Conservation (phyloP, 2,888 invertebrate species). For the Apodemia mormo region DNA sequence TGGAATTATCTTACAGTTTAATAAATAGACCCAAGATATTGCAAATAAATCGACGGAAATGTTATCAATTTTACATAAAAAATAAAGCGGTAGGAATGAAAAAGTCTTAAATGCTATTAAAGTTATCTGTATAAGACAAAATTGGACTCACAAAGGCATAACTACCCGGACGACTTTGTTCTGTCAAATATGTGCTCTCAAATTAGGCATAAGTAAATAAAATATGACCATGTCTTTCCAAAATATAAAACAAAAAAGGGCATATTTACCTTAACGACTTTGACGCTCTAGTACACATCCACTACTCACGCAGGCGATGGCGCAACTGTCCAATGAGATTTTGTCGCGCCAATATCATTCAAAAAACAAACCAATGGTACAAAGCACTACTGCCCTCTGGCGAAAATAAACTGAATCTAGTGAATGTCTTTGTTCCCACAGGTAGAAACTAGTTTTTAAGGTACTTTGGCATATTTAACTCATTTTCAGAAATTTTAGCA, state of each 20-base stretch:
- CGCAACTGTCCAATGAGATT: conserved; percentile 9
- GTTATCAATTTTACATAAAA: conserved; percentile 27
- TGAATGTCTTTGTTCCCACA: conserved; percentile 25
- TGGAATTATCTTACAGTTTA: conserved; percentile 11
- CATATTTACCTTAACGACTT: conserved; percentile 32
- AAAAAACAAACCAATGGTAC: conserved; percentile 24
- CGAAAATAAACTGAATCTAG: conserved; percentile 24
- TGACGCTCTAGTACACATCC: conserved; percentile 27
- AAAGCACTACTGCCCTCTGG: conserved; percentile 26
- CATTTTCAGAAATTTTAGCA: no score
- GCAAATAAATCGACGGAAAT: conserved; percentile 28
- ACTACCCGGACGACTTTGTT: conserved; percentile 24
- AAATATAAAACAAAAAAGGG: conserved; percentile 28
- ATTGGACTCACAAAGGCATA: conserved; percentile 28
- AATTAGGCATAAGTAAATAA: conserved; percentile 30
- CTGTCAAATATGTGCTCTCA: conserved; percentile 28
- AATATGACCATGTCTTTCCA: conserved; percentile 26
- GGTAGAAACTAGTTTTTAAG: conserved; percentile 26
- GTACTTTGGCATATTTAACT: conserved; percentile 28
- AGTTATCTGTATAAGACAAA: conserved; percentile 7
- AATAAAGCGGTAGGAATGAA: conserved; percentile 29
- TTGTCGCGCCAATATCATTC: conserved; percentile 17
- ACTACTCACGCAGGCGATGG: background rate
- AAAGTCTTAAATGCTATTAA: conserved; percentile 30
- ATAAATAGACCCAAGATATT: conserved; percentile 25